Evolutionary conservation across 2,113 vertebrate species (phyloP), one percentile per base, ranked within the genome.

Genomic region (Falcunculus frontatus): DNA sequence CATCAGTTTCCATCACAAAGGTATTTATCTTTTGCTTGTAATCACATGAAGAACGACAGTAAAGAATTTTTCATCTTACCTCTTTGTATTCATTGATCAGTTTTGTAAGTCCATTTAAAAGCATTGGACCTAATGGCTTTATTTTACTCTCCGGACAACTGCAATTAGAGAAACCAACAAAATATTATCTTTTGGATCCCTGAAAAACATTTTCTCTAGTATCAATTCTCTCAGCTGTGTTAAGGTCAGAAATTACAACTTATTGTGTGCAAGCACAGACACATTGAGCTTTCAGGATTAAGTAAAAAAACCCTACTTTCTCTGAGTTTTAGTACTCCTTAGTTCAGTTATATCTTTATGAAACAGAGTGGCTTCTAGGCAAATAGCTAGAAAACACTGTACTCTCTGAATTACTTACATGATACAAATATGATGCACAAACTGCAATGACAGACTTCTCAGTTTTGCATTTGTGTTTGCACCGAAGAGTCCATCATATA

Each of bases 61-160:
- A 76, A 94, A 97, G 46, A 94, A 74, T 35, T 49, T 86, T 89
- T 79, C 68, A 83, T 83, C 97, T 98, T 98, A 99, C 99, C 98
- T 99, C 99, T 97, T 99, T 99, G 96, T 99, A 99, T 96, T 99
- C 99, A 96, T 99, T 99, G 78, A 99, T 99, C 90, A 99, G 98
- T 89, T 99, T 99, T 65, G 99, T 99, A n/a, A 99, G 99, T 68
- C 99, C 99, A 97, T 99, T 99, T 72, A 99, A 98, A 94, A 99
- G 98, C 99, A 99, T 99, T n/a, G 99, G 98, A 68, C 99, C 99
- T 86, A 99, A 96, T 9, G 99, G 99, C 60, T 99, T 99, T 96
- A 98, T 98, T 98, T 99, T 99, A 92, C 98, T 98, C 95, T 99
- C 99, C 75, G 99, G 99, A 83, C 99, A 99, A 89, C 99, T 99